Percentiles rank a stretch among this genome's conserved stretches.
Evolutionary conservation across 2,888 invertebrate genomes (phyloP).

Genomic region (Erebia ligea): DNA sequence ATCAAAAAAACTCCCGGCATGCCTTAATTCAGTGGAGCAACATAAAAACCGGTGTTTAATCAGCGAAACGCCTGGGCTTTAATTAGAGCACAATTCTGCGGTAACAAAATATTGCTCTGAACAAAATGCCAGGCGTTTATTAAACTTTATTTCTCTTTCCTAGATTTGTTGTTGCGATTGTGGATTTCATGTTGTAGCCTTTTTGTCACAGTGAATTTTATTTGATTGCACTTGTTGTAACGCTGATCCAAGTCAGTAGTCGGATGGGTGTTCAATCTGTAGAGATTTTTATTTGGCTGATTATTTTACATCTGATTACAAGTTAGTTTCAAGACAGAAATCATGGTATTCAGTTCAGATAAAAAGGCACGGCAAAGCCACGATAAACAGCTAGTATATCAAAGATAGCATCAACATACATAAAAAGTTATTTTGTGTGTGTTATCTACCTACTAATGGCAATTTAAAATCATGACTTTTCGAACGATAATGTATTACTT

Average conservation of each 20-base stretch:
- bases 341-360: no score
- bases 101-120: slow-evolving; percentile 44
- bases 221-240: background rate
- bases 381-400: no score
- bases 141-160: slow-evolving; percentile 39
- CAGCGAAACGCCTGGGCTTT: slow-evolving; percentile 43
- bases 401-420: no score
- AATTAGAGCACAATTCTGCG: slow-evolving; percentile 43
- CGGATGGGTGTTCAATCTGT: no score
- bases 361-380: no score
- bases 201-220: background rate
- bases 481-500: no score
- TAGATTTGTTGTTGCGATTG: slow-evolving; percentile 2
- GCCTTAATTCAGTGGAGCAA: slow-evolving; percentile 11
- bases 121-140: slow-evolving; percentile 45
- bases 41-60: slow-evolving; percentile 38
- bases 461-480: no score
- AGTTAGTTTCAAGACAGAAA: no score
- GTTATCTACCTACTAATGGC: no score
- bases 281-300: no score
- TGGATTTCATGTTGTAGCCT: background rate
- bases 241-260: background rate
- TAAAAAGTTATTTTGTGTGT: no score
- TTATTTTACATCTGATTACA: no score
- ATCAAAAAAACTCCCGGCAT: slow-evolving; percentile 11